A percentile compares a stretch with the other conserved stretches of the same genome.
phyloP scores from a whole-genome alignment of 1,140 invertebrate species.

The Leptonema lineaticorne region DNA sequence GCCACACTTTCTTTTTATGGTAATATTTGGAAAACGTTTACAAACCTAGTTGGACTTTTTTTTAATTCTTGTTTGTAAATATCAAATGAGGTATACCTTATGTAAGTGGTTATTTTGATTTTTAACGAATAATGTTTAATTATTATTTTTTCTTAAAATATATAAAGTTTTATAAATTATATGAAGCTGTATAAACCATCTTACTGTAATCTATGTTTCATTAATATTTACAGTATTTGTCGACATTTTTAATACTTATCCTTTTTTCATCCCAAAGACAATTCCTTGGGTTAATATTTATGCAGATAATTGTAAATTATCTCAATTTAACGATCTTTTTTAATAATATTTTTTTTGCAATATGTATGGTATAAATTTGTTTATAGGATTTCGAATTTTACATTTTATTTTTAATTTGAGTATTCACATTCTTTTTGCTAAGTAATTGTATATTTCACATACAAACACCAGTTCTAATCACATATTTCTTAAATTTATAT shows the following conservation, averaged over 20 bases:
- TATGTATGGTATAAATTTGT: no score
- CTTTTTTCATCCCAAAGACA: not conserved
- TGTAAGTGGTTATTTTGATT: not conserved
- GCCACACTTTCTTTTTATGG: slow-evolving; percentile 11
- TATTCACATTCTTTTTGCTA: no score
- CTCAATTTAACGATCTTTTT: no score
- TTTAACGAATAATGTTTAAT: not conserved
- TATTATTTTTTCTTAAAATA: not conserved
- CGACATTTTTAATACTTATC: not conserved
- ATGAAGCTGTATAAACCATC: slow-evolving; percentile 3
- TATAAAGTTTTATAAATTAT: not conserved
- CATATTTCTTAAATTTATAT: no score
- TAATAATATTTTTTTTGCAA: no score
- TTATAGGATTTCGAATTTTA: no score
- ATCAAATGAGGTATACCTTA: not conserved
- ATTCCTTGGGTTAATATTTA: no score
- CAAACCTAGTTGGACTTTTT: not conserved
- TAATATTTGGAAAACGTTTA: not conserved
- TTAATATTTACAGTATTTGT: slow-evolving; percentile 10
- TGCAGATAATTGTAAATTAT: no score
- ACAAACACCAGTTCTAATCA: no score
- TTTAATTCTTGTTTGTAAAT: not conserved
- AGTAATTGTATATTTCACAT: no score
- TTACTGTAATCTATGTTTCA: not conserved
- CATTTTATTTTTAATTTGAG: no score